A percentile compares a stretch with the other conserved stretches of the same genome.
Conservation (phyloP, 2,113 vertebrate genomes). For the Grammomys dolichurus region DNA sequence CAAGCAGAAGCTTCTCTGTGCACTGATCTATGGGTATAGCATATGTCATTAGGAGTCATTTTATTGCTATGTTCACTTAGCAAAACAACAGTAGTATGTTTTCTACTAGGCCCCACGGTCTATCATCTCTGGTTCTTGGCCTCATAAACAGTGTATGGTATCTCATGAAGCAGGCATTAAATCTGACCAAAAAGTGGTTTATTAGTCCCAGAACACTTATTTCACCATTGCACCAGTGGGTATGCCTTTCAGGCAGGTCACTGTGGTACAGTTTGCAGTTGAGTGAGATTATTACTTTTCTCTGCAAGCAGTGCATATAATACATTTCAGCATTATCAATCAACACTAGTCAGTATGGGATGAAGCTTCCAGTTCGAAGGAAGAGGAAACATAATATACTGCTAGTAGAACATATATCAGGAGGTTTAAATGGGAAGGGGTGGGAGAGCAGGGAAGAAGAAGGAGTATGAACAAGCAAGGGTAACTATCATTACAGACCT, state of each 20-base stretch:
- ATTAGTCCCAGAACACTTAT: neutral
- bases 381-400: neutral
- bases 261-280: neutral
- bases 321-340: neutral
- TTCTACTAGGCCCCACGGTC: neutral
- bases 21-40: neutral
- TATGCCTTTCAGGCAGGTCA: neutral
- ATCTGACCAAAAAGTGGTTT: neutral
- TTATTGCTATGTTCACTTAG: neutral
- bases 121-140: neutral
- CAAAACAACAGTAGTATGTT: neutral
- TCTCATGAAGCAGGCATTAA: neutral
- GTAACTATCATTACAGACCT: neutral
- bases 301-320: neutral
- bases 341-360: neutral
- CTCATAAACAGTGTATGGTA: neutral
- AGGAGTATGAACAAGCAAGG: too few relatives aligned
- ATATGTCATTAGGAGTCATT: neutral
- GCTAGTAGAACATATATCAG: neutral
- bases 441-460: neutral
- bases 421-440: neutral
- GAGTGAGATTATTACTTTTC: neutral
- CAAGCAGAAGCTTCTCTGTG: neutral
- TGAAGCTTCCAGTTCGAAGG: neutral
- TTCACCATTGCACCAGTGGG: neutral